Evolutionary conservation across 2,888 invertebrate species (phyloP).

Genomic region (Carpatolechia fugitivella): DNA sequence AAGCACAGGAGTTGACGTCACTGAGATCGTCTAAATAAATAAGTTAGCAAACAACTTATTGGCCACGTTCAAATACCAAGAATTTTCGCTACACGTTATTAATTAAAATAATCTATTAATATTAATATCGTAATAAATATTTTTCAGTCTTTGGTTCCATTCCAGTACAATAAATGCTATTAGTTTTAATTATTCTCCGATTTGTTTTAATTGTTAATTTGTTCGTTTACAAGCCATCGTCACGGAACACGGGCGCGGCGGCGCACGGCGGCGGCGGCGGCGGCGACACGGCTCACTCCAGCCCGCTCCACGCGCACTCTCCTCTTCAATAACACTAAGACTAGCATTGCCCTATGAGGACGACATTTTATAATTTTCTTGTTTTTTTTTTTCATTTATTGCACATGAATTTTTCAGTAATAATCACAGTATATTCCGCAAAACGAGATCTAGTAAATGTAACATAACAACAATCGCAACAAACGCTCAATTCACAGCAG

Average conservation of each 20-base stretch:
- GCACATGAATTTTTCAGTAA: constrained; percentile 57
- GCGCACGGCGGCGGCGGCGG: no score
- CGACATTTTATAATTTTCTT: constrained; percentile 32
- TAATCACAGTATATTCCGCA: constrained; percentile 63
- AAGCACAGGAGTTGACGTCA: no score
- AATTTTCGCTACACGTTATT: constrained; percentile 18
- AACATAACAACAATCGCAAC: constrained; percentile 22
- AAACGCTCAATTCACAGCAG: constrained; percentile 2
- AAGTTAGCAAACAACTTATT: background rate
- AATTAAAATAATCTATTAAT: constrained; percentile 60
- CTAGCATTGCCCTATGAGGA: constrained; percentile 47
- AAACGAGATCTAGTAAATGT: constrained; percentile 50
- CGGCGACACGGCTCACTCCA: constrained; percentile 39
- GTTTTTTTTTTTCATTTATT: constrained; percentile 46
- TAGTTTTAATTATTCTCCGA: no score
- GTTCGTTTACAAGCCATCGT: constrained; percentile 36
- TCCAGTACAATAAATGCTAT: constrained; percentile 59
- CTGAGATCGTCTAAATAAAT: no score
- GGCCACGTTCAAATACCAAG: constrained; percentile 9
- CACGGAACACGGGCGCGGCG: constrained; percentile 16
- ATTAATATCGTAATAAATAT: constrained; percentile 64
- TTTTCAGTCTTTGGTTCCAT: constrained; percentile 71
- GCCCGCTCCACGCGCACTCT: constrained; percentile 12
- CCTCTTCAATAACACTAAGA: constrained; percentile 38
- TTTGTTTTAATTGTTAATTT: constrained; percentile 40